Evolutionary conservation across 2,113 vertebrate species (phyloP), one percentile per base, ranked within the genome.

Genomic region (Atherinomorus stipes): DNA sequence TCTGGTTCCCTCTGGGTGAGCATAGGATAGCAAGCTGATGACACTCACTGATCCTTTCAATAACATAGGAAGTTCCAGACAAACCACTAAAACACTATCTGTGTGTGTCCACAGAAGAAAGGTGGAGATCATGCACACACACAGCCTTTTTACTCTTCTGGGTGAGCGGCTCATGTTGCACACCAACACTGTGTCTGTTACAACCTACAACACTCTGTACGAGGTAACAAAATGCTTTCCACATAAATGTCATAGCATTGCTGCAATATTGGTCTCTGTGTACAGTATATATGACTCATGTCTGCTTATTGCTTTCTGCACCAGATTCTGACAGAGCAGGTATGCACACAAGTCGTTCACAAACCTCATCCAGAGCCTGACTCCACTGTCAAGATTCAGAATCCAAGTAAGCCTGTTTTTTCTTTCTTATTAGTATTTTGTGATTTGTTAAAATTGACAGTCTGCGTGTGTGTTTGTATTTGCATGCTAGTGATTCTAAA

Each of bases 111-210:
- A 3, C 84, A 99, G 97, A 89, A 93, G 98, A 75, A 99, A 99
- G 90, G 97, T 98, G 85, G 98, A 99, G 93, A 97, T 99, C 84
- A 98, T 99, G 97, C 97, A 99, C 80, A 98, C 96, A 49, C 97
- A 99, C 86, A 99, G 98, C 81, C 96, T 99, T 62, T 99, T 99
- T 81, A 98, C 98, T 21, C 95, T 99, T 45, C 95, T 99, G 61
- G 96, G 97, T 70, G 97, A 99, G 85, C 94, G 95, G 62, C 92
- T 99, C 79, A 97, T 97, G 96, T 84, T 97, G 61, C 96, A 98
- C 91, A 96, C 95, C 71, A 97, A 95, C 86, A 96, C 96, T 10
- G 94, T 99, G 88, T 96, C 96, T 0, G 93, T 99, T 77, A 98
- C 97, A 40, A 97, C 95, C 5, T 99, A 99, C 81, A 99, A 99